Conservation (phyloP, 2,113 vertebrate genomes). For the Coregonus clupeaformis region DNA sequence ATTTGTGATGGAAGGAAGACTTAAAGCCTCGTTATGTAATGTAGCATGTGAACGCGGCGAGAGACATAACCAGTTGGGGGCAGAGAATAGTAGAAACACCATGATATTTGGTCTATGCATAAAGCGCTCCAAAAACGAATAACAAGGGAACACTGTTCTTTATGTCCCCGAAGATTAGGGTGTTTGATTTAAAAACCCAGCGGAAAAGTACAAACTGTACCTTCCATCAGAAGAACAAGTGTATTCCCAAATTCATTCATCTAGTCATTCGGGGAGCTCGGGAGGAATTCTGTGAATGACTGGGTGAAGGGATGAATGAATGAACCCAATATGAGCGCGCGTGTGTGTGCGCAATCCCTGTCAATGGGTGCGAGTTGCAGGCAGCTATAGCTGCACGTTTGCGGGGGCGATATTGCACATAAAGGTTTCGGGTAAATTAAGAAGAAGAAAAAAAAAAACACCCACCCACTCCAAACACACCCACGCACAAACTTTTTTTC, state of each 20-base stretch:
- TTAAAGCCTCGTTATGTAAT: constrained; percentile 66
- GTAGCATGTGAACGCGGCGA: constrained; percentile 64
- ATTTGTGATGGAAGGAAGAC: constrained; percentile 56
- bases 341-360: constrained; percentile 7
- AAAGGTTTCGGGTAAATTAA: constrained; percentile 13
- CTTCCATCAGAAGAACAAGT: constrained; percentile 15
- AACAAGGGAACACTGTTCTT: constrained; percentile 53
- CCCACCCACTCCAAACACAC: constrained; percentile 38
- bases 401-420: constrained; percentile 45
- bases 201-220: not conserved
- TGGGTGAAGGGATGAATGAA: constrained; percentile 49
- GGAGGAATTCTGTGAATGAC: constrained; percentile 54
- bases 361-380: constrained; percentile 44
- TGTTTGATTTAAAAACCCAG: constrained; percentile 9
- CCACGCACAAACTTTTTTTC: constrained; percentile 5
- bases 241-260: constrained; percentile 17
- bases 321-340: constrained; percentile 35
- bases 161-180: constrained; percentile 40
- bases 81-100: not conserved
- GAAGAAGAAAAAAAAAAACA: not conserved
- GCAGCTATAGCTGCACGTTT: constrained; percentile 33
- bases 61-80: constrained; percentile 45
- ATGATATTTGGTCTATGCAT: constrained; percentile 44
- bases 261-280: constrained; percentile 51
- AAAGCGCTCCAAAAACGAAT: constrained; percentile 48